These are phyloP conservation scores for Lytechinus pictus DNA, from an alignment of 35 echinoderm and acorn worm genomes.

Conservation along the genomic window DNA sequence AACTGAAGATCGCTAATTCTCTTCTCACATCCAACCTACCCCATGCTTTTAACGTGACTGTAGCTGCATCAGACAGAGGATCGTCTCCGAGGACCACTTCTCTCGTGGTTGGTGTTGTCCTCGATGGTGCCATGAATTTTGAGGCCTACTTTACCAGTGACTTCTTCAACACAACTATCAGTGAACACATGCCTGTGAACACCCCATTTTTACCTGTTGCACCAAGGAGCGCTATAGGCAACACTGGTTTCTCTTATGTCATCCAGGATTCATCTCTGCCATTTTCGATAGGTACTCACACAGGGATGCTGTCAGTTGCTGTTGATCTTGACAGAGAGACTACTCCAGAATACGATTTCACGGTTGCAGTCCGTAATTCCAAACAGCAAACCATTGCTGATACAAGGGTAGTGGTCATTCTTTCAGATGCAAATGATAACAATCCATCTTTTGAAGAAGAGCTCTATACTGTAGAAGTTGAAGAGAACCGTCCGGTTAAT, in stretches of 20 bases:
- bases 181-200: conserved; percentile 77
- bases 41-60: conserved; percentile 69
- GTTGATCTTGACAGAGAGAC: conserved; percentile 65
- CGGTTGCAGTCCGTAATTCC: conserved; percentile 58
- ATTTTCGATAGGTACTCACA: conserved; percentile 64
- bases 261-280: conserved; percentile 59
- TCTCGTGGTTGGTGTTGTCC: conserved; percentile 59
- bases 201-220: conserved; percentile 78
- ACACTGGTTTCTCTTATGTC: conserved; percentile 58
- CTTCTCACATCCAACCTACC: conserved; percentile 44
- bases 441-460: conserved; percentile 80
- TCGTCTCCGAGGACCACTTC: conserved; percentile 67
- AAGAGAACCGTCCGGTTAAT: conserved; percentile 73
- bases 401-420: conserved; percentile 58
- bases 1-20: conserved; percentile 48
- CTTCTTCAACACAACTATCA: conserved; percentile 73
- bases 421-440: conserved; percentile 95
- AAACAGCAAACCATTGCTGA: conserved; percentile 38
- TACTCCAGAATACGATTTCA: conserved; percentile 60
- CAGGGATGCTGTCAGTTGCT: conserved; percentile 66
- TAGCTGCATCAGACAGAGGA: conserved; percentile 80
- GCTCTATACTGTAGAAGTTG: conserved; percentile 59
- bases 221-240: conserved; percentile 49
- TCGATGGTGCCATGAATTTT: conserved; percentile 64
- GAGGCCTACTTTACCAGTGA: conserved; percentile 59